Evolutionary conservation across 2,888 invertebrate species (phyloP), one percentile per base, ranked within the genome.

Genomic region (Petrolisthes manimaculis): DNA sequence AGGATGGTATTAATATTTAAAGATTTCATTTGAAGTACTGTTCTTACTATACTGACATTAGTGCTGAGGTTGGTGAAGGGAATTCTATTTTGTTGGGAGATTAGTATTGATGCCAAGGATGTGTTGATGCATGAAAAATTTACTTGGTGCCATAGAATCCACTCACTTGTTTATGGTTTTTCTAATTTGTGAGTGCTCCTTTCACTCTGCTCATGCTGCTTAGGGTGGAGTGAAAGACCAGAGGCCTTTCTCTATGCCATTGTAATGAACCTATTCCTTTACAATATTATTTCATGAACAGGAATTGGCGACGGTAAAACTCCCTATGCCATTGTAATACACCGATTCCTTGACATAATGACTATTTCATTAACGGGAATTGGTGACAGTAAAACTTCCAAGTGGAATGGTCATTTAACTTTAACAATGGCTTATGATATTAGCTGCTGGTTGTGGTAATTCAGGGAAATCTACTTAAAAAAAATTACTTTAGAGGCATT

Each of bases 401-500:
- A 37, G 37, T 37, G 37, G 37, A 37, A 37, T 37, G 37, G 37
- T 37, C 37, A 37, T 37, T 37, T 37, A 37, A 37, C 37, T 37
- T 37, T 53, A n/a, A 81, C 87, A 87, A 87, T 87, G 87, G 87
- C 87, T 71, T 75, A 69, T 79, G 80, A 81, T 74, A 74, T 77
- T 84, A 88, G 84, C 83, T 81, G 88, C 80, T 84, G 88, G 84
- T 84, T 84, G 80, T 84, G 88, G 88, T 84, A 24, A 53, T 67
- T 24, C 78, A 69, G 82, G 69, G 80, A 79, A 61, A 61, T 9
- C 71, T 71, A n/a, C 21, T 71, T 71, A 71, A n/a, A 71, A 71
- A 4, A 71, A 71, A n/a, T 9, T 12, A 61, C 18, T 61, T 61
- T 9, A 18, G 75, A 88, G 74, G 80, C 74, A 55, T 55, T 24